Conservation (phyloP, 2,113 vertebrate species). For the Climacteris rufus region DNA sequence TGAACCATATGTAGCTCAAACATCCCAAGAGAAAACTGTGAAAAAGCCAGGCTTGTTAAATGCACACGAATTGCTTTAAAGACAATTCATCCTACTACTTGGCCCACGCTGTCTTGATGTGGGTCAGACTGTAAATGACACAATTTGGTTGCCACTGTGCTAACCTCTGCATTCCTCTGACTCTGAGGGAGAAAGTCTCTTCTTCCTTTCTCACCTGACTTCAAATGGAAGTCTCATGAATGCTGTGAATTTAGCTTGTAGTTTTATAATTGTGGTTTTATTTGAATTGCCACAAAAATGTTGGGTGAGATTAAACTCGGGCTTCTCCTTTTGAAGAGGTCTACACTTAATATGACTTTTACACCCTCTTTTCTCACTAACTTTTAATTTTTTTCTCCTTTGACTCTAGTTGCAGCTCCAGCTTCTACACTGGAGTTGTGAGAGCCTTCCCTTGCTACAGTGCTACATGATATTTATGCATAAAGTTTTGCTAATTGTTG, state of each 20-base stretch:
- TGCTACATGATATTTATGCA: slow-evolving; percentile 12
- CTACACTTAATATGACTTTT: slow-evolving; percentile 9
- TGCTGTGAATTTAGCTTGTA: background rate
- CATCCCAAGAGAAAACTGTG: background rate
- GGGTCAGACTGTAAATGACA: slow-evolving; percentile 4
- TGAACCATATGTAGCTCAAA: background rate
- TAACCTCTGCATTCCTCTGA: slow-evolving; percentile 5
- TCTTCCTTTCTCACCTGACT: slow-evolving; percentile 41
- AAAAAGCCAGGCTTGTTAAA: background rate
- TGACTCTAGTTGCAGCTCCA: background rate
- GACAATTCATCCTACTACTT: background rate
- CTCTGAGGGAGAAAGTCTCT: background rate
- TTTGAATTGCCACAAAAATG: slow-evolving; percentile 35
- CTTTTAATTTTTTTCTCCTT: slow-evolving; percentile 24
- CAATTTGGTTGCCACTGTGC: background rate
- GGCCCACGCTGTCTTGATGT: background rate
- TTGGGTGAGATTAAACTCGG: slow-evolving; percentile 32
- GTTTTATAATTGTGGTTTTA: slow-evolving; percentile 55
- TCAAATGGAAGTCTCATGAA: slow-evolving; percentile 18
- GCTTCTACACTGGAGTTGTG: background rate
- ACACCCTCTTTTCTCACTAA: slow-evolving; percentile 37
- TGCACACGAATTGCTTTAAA: background rate
- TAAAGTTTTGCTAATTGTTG: slow-evolving; percentile 42
- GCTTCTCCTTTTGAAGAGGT: slow-evolving; percentile 48
- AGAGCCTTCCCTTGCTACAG: background rate